Conservation (phyloP, 1,140 invertebrate genomes). For the Mya arenaria region DNA sequence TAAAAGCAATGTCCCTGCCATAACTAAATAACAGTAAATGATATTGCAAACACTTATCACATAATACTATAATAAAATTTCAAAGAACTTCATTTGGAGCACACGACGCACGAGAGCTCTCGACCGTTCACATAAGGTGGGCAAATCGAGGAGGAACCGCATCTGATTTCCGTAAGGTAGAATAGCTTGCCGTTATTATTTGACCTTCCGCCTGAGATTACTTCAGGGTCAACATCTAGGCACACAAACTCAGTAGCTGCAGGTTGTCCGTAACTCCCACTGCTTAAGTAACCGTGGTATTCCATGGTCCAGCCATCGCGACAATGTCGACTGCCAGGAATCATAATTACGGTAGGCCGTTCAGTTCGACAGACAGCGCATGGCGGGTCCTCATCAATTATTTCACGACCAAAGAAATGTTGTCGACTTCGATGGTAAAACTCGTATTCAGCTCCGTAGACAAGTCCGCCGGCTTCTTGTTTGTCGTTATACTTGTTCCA, state of each 20-base stretch:
- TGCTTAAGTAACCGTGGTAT: slow-evolving; percentile 45
- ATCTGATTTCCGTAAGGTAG: not conserved
- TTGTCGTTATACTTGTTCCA: not conserved
- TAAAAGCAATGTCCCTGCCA: too few species aligned
- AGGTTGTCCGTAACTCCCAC: not conserved
- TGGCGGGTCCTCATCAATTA: too few species aligned
- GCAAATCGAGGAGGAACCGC: not conserved
- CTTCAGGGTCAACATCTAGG: not conserved
- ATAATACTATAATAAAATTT: too few species aligned
- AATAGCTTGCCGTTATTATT: not conserved
- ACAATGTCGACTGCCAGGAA: slow-evolving; percentile 19
- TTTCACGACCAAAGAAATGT: too few species aligned
- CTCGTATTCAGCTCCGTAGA: not conserved
- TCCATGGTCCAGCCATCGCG: slow-evolving; percentile 24
- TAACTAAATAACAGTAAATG: too few species aligned
- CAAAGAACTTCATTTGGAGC: slow-evolving; percentile 38
- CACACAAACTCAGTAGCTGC: slow-evolving; percentile 7
- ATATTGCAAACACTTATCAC: too few species aligned
- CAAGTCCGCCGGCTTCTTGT: not conserved
- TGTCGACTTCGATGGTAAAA: too few species aligned
- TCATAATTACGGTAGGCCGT: not conserved
- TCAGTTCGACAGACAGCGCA: too few species aligned
- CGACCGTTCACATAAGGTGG: slow-evolving; percentile 14
- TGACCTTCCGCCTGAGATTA: not conserved
- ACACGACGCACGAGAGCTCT: slow-evolving; percentile 9